phyloP scores from a whole-genome alignment of 2,113 vertebrate genomes.

The Phoenicopterus ruber region DNA sequence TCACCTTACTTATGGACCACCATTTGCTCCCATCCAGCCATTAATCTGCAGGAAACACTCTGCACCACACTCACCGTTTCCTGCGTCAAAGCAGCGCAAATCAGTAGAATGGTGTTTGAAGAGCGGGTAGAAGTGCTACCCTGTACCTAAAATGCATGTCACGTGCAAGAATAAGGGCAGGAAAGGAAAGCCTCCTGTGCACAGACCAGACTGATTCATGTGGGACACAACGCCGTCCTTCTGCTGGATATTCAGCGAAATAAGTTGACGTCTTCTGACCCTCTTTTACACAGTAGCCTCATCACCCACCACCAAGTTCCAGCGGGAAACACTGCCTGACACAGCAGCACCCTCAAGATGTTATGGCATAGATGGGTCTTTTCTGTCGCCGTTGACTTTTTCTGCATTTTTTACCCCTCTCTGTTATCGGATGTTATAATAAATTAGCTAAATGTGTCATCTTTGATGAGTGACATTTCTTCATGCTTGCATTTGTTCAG shows the following conservation, averaged over 20 bases:
- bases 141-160: neutral
- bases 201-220: neutral
- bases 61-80: neutral
- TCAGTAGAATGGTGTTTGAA: neutral
- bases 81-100: neutral
- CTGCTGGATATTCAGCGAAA: neutral
- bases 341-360: neutral
- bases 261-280: neutral
- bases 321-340: neutral
- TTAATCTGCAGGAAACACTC: neutral
- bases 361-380: neutral
- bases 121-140: neutral
- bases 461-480: neutral
- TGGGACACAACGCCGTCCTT: neutral
- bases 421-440: neutral
- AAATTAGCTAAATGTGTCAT: neutral
- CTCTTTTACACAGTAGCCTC: neutral
- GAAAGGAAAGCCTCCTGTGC: neutral
- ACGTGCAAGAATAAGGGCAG: neutral
- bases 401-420: neutral
- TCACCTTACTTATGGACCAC: neutral
- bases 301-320: neutral
- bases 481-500: neutral
- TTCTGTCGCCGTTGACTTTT: neutral
- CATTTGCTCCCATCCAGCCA: neutral